Percentiles rank a stretch among this genome's conserved stretches.
Evolutionary conservation across 2,888 invertebrate species (phyloP).

Genomic region (Ochlodes sylvanus): DNA sequence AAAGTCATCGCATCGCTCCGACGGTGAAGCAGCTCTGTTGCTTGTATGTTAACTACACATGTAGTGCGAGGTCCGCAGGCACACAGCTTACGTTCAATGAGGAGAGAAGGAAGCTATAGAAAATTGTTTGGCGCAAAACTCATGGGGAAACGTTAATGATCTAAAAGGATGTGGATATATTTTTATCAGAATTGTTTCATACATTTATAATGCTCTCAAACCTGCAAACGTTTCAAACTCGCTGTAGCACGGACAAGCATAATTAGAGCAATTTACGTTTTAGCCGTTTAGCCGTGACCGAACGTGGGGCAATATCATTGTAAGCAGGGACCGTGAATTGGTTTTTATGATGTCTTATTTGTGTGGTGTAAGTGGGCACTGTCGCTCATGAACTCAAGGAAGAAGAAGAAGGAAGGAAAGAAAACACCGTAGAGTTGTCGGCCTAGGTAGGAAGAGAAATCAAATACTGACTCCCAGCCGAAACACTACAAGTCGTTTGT

Average conservation of each 20-base stretch:
- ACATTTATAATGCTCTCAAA: not conserved
- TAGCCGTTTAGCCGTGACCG: no score
- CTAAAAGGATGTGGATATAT: constrained; percentile 15
- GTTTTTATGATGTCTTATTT: no score
- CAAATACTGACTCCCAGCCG: no score
- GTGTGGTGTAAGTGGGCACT: no score
- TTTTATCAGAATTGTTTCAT: not conserved
- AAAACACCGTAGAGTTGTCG: no score
- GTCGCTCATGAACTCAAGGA: no score
- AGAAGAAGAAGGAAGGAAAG: no score
- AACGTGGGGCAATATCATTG: no score
- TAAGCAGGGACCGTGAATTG: no score
- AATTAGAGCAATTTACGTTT: not conserved
- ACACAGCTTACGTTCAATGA: not conserved
- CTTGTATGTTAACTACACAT: constrained; percentile 22
- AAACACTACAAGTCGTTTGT: no score
- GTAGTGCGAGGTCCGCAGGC: constrained; percentile 4
- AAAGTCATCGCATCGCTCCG: not conserved
- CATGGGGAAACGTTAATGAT: constrained; percentile 21
- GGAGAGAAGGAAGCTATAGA: constrained; percentile 4
- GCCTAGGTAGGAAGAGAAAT: no score
- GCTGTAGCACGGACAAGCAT: not conserved
- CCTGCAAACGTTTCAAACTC: no score
- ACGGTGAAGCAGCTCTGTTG: not conserved
- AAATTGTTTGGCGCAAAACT: constrained; percentile 24